phyloP scores from a whole-genome alignment of 2,797 vertebrate genomes.

The Ciconia nigra region DNA sequence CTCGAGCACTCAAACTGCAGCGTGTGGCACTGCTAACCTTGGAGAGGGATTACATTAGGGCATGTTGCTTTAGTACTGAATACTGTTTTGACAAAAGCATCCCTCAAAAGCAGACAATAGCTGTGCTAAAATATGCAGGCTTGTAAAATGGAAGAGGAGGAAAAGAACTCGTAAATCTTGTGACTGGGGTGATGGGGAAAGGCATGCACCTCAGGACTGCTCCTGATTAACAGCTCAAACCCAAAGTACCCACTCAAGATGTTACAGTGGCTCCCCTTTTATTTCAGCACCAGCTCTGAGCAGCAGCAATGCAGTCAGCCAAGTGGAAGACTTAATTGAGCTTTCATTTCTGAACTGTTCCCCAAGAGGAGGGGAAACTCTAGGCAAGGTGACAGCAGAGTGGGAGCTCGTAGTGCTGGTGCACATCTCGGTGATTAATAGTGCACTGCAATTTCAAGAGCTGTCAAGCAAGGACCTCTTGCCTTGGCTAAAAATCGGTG shows the following conservation, averaged over 20 bases:
- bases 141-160: not conserved
- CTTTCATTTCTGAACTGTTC: not conserved
- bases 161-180: not conserved
- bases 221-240: not conserved
- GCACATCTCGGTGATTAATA: not conserved
- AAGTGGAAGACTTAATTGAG: not conserved
- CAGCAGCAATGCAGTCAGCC: not conserved
- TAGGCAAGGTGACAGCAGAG: not conserved
- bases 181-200: not conserved
- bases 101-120: not conserved
- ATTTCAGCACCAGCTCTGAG: not conserved
- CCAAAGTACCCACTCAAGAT: rapidly evolving
- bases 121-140: not conserved
- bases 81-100: not conserved
- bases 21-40: not conserved
- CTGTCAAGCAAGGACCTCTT: not conserved
- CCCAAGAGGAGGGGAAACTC: not conserved
- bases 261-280: not conserved
- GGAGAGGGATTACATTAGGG: not conserved
- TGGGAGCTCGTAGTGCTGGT: not conserved
- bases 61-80: not conserved
- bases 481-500: not conserved
- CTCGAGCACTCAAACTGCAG: not conserved
- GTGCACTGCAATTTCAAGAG: not conserved
- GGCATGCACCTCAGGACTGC: not conserved